Percentiles rank a stretch among this genome's conserved stretches.
phyloP scores from a whole-genome alignment of 2,888 invertebrate species.

The Caenorhabditis sp. region DNA sequence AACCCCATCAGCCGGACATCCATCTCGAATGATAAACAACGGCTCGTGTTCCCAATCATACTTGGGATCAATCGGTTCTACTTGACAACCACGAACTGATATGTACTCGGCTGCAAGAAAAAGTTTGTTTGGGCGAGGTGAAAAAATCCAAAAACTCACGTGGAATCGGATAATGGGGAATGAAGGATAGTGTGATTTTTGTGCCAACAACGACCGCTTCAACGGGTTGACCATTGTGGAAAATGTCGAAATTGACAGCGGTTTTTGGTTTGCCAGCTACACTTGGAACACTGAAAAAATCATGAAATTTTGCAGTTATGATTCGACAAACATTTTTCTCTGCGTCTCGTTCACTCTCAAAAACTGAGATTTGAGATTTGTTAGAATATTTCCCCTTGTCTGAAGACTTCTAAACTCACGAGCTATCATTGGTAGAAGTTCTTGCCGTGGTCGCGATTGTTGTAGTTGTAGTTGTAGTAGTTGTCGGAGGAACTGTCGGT shows the following conservation, averaged over 20 bases:
- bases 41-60: conserved; percentile 71
- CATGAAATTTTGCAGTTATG: not conserved
- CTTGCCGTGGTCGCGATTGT: not conserved
- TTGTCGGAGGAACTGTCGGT: conserved; percentile 11
- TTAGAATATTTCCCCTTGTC: too few species aligned
- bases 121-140: not conserved
- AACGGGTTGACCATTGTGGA: conserved; percentile 69
- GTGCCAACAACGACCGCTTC: conserved; percentile 71
- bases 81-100: conserved; percentile 69
- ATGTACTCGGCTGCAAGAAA: conserved; percentile 61
- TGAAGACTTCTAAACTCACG: too few species aligned
- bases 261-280: conserved; percentile 38
- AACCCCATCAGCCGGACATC: conserved; percentile 68
- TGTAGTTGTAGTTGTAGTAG: not conserved
- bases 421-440: conserved; percentile 9
- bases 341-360: too few species aligned
- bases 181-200: conserved; percentile 67
- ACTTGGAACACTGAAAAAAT: conserved; percentile 8
- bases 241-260: conserved; percentile 69
- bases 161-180: conserved; percentile 68
- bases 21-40: conserved; percentile 64
- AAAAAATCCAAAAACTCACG: conserved; percentile 44
- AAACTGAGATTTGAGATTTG: too few species aligned
- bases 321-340: too few species aligned
- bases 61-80: conserved; percentile 67